Percentiles rank a stretch among this genome's conserved stretches.
Conservation (phyloP, 2,888 invertebrate species). For the Pseudococcus viburni region DNA sequence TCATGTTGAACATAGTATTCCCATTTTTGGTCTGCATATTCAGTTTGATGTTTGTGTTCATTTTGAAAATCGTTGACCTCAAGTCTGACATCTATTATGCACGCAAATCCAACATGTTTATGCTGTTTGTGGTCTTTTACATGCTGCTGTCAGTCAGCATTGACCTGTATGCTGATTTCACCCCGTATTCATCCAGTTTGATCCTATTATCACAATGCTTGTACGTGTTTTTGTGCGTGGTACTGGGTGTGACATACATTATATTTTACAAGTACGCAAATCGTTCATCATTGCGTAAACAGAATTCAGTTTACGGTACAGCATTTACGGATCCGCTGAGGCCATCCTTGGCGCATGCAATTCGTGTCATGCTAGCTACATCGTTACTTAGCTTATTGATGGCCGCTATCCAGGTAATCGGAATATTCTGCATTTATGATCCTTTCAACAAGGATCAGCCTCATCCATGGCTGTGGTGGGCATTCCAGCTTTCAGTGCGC, state of each 20-base stretch:
- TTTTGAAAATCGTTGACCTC: slow-evolving; percentile 82
- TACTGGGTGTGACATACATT: slow-evolving; percentile 87
- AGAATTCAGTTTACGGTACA: slow-evolving; percentile 71
- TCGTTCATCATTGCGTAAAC: slow-evolving; percentile 72
- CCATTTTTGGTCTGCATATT: slow-evolving; percentile 92
- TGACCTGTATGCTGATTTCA: slow-evolving; percentile 75
- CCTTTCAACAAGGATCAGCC: slow-evolving; percentile 71
- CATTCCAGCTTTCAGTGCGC: slow-evolving; percentile 88
- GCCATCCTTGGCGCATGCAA: slow-evolving; percentile 83
- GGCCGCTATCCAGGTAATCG: slow-evolving; percentile 86
- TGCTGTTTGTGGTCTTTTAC: slow-evolving; percentile 84
- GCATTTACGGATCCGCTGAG: slow-evolving; percentile 73
- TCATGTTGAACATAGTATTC: slow-evolving; percentile 87
- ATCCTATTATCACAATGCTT: slow-evolving; percentile 87
- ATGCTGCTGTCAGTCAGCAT: slow-evolving; percentile 85
- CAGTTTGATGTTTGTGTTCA: slow-evolving; percentile 87
- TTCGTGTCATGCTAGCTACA: slow-evolving; percentile 90
- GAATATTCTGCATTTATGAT: slow-evolving; percentile 71
- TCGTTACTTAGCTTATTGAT: slow-evolving; percentile 87
- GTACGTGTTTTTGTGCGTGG: slow-evolving; percentile 87
- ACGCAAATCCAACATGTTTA: slow-evolving; percentile 84
- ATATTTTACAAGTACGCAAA: slow-evolving; percentile 85
- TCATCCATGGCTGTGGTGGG: slow-evolving; percentile 89
- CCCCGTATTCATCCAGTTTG: slow-evolving; percentile 71
- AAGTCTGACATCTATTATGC: slow-evolving; percentile 72